Conservation (phyloP, 2,797 vertebrate genomes). For the Antennarius maculatus region DNA sequence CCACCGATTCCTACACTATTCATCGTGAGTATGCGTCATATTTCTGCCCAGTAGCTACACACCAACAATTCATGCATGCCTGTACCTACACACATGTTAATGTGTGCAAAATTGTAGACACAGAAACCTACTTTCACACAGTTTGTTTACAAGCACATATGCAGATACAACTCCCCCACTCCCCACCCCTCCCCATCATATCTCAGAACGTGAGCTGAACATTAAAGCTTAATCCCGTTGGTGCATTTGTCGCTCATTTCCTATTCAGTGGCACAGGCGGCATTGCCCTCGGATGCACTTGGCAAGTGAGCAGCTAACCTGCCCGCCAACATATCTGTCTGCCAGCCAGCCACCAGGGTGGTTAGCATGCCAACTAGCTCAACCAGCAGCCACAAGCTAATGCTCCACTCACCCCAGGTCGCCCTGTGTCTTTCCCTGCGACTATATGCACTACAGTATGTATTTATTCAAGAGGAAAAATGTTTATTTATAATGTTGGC, state of each 20-base stretch:
- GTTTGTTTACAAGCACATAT: conserved; percentile 18
- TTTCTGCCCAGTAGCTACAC: conserved; percentile 32
- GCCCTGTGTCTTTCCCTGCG: conserved; percentile 35
- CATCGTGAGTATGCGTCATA: conserved; percentile 55
- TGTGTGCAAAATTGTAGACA: conserved; percentile 18
- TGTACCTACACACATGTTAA: not conserved
- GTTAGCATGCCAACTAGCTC: conserved; percentile 75
- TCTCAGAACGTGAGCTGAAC: conserved; percentile 62
- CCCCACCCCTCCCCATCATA: conserved; percentile 43
- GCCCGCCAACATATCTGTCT: conserved; percentile 63
- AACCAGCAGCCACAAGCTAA: conserved; percentile 62
- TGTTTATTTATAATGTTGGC: conserved; percentile 23
- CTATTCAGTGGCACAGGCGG: conserved; percentile 69
- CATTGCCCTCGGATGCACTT: conserved; percentile 76
- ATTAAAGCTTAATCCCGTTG: conserved; percentile 70
- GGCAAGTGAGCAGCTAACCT: conserved; percentile 74
- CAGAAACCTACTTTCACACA: conserved; percentile 24
- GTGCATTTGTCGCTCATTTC: conserved; percentile 73
- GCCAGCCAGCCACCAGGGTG: conserved; percentile 58
- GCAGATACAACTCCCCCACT: not conserved
- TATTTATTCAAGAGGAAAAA: conserved; percentile 19
- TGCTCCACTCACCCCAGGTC: conserved; percentile 61
- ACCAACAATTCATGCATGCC: conserved; percentile 6
- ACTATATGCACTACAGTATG: conserved; percentile 31
- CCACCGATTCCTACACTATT: conserved; percentile 64